Conservation (phyloP, 2,888 invertebrate genomes). For the Dicranocentrus wangi region DNA sequence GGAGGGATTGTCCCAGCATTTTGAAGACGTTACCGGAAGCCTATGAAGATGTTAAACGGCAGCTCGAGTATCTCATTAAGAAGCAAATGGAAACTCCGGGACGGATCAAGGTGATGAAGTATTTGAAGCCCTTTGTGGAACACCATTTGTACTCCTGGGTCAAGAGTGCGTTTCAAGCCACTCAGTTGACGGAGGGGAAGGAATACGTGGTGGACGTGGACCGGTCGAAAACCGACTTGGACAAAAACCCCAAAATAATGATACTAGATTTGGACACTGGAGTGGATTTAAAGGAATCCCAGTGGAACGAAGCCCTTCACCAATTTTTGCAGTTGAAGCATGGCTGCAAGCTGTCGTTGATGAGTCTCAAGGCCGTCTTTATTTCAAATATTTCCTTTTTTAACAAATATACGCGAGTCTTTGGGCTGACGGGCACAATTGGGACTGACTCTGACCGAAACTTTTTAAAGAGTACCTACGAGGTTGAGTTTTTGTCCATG, state of each 20-base stretch:
- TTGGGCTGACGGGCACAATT: conserved; percentile 75
- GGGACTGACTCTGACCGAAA: conserved; percentile 74
- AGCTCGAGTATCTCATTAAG: background rate
- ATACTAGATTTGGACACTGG: conserved; percentile 73
- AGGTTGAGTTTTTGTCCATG: conserved; percentile 74
- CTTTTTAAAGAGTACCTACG: conserved; percentile 73
- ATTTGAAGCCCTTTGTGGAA: conserved; percentile 72
- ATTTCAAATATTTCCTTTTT: conserved; percentile 75
- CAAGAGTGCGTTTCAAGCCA: conserved; percentile 73
- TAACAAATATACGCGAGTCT: conserved; percentile 73
- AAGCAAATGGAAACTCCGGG: background rate
- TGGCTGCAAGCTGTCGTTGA: conserved; percentile 73
- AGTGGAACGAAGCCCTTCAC: conserved; percentile 75
- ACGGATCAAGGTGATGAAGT: conserved; percentile 37
- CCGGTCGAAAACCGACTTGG: background rate
- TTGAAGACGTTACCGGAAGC: background rate
- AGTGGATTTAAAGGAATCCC: conserved; percentile 74
- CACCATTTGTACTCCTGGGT: conserved; percentile 73
- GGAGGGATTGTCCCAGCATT: background rate
- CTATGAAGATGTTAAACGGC: background rate
- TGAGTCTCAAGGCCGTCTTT: conserved; percentile 75
- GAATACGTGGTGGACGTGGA: conserved; percentile 74
- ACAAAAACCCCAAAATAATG: conserved; percentile 60
- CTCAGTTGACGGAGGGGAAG: conserved; percentile 72
- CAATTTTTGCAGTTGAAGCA: conserved; percentile 76